Conservation (phyloP, 1,140 invertebrate genomes). For the Ephestia elutella region DNA sequence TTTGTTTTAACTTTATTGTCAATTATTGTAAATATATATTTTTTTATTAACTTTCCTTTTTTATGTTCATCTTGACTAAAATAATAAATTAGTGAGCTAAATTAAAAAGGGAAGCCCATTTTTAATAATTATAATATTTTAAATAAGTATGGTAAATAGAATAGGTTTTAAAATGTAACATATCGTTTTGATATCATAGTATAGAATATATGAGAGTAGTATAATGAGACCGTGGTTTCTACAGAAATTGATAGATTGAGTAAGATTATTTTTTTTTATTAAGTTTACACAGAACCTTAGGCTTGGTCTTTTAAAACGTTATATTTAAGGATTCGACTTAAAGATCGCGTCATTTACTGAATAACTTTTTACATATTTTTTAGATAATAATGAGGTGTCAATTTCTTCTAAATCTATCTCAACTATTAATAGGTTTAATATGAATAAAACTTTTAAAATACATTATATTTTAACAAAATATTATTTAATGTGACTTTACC, state of each 20-base stretch:
- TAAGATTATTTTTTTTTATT: not conserved
- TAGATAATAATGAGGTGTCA: too few species aligned
- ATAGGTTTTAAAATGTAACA: too few species aligned
- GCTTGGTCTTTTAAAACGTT: not conserved
- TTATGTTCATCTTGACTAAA: not conserved
- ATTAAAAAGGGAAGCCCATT: slow-evolving; percentile 10
- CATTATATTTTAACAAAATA: too few species aligned
- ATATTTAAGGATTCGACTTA: not conserved
- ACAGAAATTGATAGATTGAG: too few species aligned
- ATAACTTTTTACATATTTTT: too few species aligned
- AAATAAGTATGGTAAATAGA: not conserved
- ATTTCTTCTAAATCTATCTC: too few species aligned
- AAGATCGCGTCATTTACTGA: not conserved
- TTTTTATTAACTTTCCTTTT: not conserved
- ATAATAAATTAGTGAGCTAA: not conserved
- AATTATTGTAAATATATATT: slow-evolving; percentile 16
- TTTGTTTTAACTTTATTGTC: slow-evolving; percentile 30
- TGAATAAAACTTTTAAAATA: too few species aligned
- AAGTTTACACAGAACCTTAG: not conserved
- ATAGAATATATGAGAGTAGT: too few species aligned
- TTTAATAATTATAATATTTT: not conserved
- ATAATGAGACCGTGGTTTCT: too few species aligned
- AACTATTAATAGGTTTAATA: too few species aligned
- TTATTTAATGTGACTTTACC: too few species aligned
- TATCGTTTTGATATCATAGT: too few species aligned